Conservation (phyloP, 2,113 vertebrate species). For the Pluvialis apricaria region DNA sequence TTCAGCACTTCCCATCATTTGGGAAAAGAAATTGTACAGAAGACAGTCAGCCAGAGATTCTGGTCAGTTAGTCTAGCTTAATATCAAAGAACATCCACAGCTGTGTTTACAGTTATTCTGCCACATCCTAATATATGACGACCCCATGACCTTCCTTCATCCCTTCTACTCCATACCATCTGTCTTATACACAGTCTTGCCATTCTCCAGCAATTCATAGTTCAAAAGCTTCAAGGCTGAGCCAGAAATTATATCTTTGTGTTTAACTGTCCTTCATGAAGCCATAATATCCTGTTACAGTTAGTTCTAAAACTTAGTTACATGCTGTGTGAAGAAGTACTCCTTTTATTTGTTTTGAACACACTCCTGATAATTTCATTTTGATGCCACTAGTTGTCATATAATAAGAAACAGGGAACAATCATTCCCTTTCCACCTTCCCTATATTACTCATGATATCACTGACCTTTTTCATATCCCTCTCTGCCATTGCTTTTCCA, state of each 20-base stretch:
- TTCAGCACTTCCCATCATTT: not conserved
- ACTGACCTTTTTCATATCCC: not conserved
- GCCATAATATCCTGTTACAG: not conserved
- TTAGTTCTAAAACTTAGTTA: not conserved
- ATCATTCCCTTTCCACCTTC: not conserved
- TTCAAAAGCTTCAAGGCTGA: not conserved
- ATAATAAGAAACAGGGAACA: not conserved
- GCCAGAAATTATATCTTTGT: not conserved
- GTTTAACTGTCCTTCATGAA: not conserved
- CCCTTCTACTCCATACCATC: not conserved
- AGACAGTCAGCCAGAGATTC: not conserved
- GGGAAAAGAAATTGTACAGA: not conserved
- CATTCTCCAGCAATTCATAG: not conserved
- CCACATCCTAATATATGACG: not conserved
- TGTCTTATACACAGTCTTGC: not conserved
- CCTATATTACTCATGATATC: not conserved
- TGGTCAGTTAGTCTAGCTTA: not conserved
- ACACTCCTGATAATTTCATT: not conserved
- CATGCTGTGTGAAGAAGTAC: not conserved
- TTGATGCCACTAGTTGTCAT: not conserved
- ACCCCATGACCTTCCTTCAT: not conserved
- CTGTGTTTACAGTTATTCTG: not conserved
- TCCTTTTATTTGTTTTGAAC: conserved; percentile 6
- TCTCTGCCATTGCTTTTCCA: not conserved
- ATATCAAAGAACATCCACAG: not conserved